Base-by-base conservation (phyloP, 2,797 vertebrate genomes). In the Gadopsis bispinosus region DNA sequence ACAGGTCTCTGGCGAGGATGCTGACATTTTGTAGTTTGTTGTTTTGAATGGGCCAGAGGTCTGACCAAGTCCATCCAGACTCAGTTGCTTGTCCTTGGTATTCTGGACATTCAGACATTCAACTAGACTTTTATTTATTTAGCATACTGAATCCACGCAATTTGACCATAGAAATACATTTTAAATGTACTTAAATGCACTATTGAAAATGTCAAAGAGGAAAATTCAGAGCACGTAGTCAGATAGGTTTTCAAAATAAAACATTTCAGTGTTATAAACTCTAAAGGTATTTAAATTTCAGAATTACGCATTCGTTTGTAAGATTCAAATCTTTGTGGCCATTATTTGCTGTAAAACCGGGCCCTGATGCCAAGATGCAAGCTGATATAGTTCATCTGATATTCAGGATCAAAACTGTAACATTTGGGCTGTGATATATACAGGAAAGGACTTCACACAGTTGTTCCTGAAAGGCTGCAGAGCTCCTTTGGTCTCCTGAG, bases 401-500 rank as follows among this genome's bases (percentile, higher is more conserved):
- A 81, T 54, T 74, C 58, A 29, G 55, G 83, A 84, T 88, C 80
- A 82, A 72, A 84, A 83, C 79, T 61, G 39, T n/a, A 77, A 73
- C 81, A 83, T 88, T 86, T 73, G 69, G 62, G 75, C 82, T 83
- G 55, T 83, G 84, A 88, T 87, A 63, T 56, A 63, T 14, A 77
- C 65, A 65, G 59, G 64, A 79, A 70, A 20, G 64, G 70, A 82
- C 81, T 83, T 88, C 81, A 89, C 77, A 79, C 55, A 43, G 55
- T 35, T 20, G 39, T 58, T 80, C 80, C 86, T 84, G 64, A 84
- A 85, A 85, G 81, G 75, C 74, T 50, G 35, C 61, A 77, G 19
- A 69, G 22, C 64, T 79, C 26, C 85, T 83, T 87, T 83, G 81
- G 88, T 88, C 73, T 87, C 85, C 77, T 80, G 61, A 83, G 75